Base-by-base conservation (phyloP, 2,888 invertebrate species). In the Pammene fasciana region DNA sequence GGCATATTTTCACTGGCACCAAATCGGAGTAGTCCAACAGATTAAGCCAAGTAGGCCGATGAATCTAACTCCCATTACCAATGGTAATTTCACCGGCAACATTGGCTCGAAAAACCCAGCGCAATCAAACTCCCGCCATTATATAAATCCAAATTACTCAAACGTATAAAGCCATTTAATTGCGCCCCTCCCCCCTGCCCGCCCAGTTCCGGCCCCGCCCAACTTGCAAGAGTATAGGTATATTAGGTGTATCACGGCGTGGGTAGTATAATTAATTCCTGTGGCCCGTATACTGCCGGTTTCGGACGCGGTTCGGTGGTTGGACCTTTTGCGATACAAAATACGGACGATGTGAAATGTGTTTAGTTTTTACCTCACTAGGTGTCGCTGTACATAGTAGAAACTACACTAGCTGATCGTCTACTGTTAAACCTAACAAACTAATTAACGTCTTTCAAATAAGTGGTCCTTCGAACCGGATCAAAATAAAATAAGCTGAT, bases 251-350 rank as follows among this genome's bases (percentile, higher is more conserved):
- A 64, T 57, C 57, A 65, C 64, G 52, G 52, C 34, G 54, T 54
- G 13, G 56, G 73, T 82, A 84, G 73, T 82, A 84, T 87, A 86
- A 87, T 86, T 86, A 87, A 87, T 86, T 85, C 83, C 45, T 11
- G 46, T 57, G 36, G 57, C 26, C 36, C 56, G 36, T 46, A 36
- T 14, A 26, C 50, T 18, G 41, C 55, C 14, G 56, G 11, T 60
- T 45, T 11, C 45, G 50, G 61, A 13, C 46, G 54, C 43, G 54
- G 43, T 0, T 5, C 7, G 41, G 41, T n/a, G 26, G 50, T 13
- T 60, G 52, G 66, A 54, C 66, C 66, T 67, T 60, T 60, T 52
- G 11, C 43, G 5, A 1, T 43, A 5, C 43, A 11, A 43, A n/a
- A n/a, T n/a, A n/a, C n/a, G n/a, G 43, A 43, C 11, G 43, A 43